A percentile compares a stretch with the other conserved stretches of the same genome.
Conservation (phyloP, 1,140 invertebrate genomes). For the Drosophila mojavensis region DNA sequence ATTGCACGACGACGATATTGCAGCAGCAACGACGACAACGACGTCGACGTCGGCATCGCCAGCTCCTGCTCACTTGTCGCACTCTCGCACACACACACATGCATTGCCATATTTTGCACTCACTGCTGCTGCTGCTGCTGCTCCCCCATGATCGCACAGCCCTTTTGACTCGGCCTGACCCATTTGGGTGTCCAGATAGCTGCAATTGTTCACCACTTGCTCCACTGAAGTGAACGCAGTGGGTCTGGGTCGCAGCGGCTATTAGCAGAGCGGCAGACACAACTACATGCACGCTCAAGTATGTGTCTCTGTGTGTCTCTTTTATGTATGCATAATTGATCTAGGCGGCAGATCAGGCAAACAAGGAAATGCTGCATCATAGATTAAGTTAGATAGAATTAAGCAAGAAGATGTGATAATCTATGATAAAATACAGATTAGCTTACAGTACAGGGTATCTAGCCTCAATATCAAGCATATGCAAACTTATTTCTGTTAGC, state of each 20-base stretch:
- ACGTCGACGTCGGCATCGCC: constrained; percentile 27
- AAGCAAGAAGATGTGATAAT: no score
- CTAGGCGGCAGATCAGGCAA: constrained; percentile 9
- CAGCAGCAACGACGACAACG: constrained; percentile 41
- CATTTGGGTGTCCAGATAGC: constrained; percentile 63
- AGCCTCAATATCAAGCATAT: no score
- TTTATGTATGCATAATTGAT: constrained; percentile 14
- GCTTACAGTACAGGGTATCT: no score
- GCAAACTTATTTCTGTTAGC: background rate
- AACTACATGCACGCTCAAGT: background rate
- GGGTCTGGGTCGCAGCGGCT: constrained; percentile 71
- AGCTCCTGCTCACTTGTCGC: constrained; percentile 45
- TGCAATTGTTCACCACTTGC: constrained; percentile 57
- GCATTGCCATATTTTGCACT: constrained; percentile 9
- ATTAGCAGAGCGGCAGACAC: constrained; percentile 40
- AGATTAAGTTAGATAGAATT: background rate
- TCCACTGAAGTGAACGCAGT: constrained; percentile 59
- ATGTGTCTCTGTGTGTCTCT: constrained; percentile 6
- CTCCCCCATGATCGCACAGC: constrained; percentile 68
- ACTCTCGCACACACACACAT: constrained; percentile 22
- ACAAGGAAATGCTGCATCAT: constrained; percentile 28
- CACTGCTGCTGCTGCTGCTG: constrained; percentile 20
- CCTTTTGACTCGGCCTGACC: constrained; percentile 76
- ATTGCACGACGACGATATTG: constrained; percentile 54
- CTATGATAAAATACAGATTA: no score